Evolutionary conservation across 1,140 invertebrate genomes (phyloP).

Genomic region (Homalodisca vitripennis): DNA sequence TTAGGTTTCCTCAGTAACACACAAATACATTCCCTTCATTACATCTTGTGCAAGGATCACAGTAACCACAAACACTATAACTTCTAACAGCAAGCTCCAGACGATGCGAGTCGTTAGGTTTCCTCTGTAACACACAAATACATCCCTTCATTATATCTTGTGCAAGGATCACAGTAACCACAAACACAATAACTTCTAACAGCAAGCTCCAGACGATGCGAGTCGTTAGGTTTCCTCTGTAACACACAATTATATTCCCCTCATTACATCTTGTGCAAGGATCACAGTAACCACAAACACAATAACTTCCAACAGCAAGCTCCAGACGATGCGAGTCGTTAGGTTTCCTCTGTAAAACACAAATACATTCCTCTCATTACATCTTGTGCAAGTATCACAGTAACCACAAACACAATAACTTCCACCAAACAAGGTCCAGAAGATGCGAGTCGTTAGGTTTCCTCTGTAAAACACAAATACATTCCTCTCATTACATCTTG

Average conservation of each 20-base stretch:
- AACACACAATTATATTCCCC: not conserved
- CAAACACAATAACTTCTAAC: constrained; percentile 86
- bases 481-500: constrained; percentile 55
- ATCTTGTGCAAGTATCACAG: constrained; percentile 87
- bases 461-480: constrained; percentile 58
- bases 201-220: constrained; percentile 88
- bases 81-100: too few relatives aligned
- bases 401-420: constrained; percentile 86
- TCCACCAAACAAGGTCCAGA: constrained; percentile 85
- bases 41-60: too few relatives aligned
- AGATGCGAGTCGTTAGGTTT: constrained; percentile 82
- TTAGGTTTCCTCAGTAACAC: too few relatives aligned
- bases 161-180: constrained; percentile 87
- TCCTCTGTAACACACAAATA: too few relatives aligned
- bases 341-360: constrained; percentile 86
- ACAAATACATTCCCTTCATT: too few relatives aligned
- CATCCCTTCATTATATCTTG: too few relatives aligned
- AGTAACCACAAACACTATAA: too few relatives aligned
- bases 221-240: constrained; percentile 65
- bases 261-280: constrained; percentile 78
- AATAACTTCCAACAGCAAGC: constrained; percentile 82
- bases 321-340: constrained; percentile 84
- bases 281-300: constrained; percentile 87
- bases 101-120: too few relatives aligned
- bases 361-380: constrained; percentile 77